Conservation (phyloP, 1,140 invertebrate species). For the Penaeus indicus region DNA sequence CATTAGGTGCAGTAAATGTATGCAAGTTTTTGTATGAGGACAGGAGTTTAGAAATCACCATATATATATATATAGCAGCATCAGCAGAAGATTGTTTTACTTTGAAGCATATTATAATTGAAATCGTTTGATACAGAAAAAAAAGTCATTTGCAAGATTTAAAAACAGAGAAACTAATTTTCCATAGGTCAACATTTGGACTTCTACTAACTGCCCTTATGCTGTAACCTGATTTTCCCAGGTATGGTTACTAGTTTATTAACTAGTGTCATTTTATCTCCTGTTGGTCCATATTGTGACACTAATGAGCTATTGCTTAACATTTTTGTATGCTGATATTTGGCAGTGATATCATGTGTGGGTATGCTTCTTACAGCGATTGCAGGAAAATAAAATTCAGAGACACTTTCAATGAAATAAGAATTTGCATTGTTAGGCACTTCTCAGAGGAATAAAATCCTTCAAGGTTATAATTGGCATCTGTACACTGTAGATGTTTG, state of each 20-base stretch:
- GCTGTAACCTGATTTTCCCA: conserved; percentile 28
- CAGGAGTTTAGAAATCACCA: too few species aligned
- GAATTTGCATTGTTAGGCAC: too few species aligned
- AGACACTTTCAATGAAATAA: too few species aligned
- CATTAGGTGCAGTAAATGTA: too few species aligned
- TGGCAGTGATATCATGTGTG: conserved; percentile 30
- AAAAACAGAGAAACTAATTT: conserved; percentile 9
- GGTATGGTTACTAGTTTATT: conserved; percentile 20
- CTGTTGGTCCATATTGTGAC: conserved; percentile 50
- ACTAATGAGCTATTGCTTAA: conserved; percentile 9
- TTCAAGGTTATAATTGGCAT: too few species aligned
- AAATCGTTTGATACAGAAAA: too few species aligned
- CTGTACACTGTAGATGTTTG: too few species aligned
- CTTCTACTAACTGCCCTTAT: conserved; percentile 1
- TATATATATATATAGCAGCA: too few species aligned
- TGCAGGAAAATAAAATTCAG: neutral
- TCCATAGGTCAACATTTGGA: neutral
- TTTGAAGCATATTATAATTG: too few species aligned
- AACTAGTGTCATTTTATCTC: conserved; percentile 28
- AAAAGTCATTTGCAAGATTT: neutral
- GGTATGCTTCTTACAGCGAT: conserved; percentile 5
- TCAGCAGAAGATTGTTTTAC: too few species aligned
- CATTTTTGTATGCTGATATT: conserved; percentile 46
- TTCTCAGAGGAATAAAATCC: too few species aligned
- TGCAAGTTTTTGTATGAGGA: too few species aligned